Percentiles rank a stretch among this genome's conserved stretches.
phyloP scores from a whole-genome alignment of 2,113 vertebrate species.

The Corythornis madagascariensis region DNA sequence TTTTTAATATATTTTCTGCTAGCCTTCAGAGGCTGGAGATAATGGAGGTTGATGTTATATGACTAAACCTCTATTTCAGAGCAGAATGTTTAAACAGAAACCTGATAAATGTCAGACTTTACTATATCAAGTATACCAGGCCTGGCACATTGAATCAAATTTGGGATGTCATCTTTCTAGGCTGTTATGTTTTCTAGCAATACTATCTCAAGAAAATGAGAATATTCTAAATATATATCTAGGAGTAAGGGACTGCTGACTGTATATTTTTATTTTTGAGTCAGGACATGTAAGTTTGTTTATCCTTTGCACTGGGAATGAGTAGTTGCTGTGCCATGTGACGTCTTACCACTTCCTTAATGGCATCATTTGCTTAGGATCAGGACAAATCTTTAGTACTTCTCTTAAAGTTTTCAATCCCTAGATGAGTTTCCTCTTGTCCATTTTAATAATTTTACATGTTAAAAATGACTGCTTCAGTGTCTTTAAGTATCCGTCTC shows the following conservation, averaged over 20 bases:
- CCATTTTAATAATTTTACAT: background rate
- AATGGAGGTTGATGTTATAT: background rate
- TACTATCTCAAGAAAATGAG: background rate
- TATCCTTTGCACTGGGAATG: conserved; percentile 27
- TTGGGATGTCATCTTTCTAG: background rate
- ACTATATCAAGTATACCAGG: background rate
- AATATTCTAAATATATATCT: background rate
- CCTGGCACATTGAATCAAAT: background rate
- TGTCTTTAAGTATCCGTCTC: background rate
- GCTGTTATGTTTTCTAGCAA: background rate
- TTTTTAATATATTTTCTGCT: background rate
- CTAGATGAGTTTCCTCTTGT: background rate
- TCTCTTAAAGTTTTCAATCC: background rate
- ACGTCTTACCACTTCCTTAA: background rate
- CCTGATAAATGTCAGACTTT: background rate
- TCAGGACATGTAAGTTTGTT: background rate
- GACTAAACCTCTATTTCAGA: background rate
- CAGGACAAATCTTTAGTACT: background rate
- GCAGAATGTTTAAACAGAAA: background rate
- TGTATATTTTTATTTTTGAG: background rate
- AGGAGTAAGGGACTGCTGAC: background rate
- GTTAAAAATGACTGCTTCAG: background rate
- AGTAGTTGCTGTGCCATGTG: background rate
- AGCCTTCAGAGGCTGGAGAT: background rate
- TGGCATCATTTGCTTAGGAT: background rate